Evolutionary conservation across 1,140 invertebrate genomes (phyloP).

Genomic region (Philaenus spumarius): DNA sequence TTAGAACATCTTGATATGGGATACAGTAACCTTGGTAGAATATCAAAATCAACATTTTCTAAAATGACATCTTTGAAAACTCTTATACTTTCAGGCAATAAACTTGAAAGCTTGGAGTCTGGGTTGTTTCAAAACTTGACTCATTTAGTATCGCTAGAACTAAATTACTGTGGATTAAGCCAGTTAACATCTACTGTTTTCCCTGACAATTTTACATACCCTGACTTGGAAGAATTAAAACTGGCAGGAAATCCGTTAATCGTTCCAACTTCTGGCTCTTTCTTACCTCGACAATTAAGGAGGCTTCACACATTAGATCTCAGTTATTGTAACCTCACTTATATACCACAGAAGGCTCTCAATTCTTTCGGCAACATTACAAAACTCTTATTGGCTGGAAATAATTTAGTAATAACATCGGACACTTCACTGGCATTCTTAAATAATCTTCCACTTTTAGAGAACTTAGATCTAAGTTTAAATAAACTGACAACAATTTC

Average conservation of each 20-base stretch:
- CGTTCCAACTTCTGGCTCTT: constrained; percentile 42
- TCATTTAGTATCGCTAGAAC: constrained; percentile 54
- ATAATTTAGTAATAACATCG: constrained; percentile 44
- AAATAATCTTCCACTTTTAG: constrained; percentile 48
- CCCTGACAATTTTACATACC: constrained; percentile 55
- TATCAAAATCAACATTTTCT: constrained; percentile 57
- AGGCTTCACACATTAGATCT: constrained; percentile 55
- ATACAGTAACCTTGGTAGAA: constrained; percentile 58
- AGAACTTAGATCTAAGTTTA: constrained; percentile 54
- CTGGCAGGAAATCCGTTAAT: constrained; percentile 59
- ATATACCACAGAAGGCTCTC: constrained; percentile 54
- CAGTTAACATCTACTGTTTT: constrained; percentile 56
- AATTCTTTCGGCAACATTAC: constrained; percentile 54
- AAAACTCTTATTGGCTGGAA: constrained; percentile 52
- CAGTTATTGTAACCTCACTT: constrained; percentile 54
- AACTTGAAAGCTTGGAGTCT: constrained; percentile 55
- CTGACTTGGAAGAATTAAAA: constrained; percentile 58
- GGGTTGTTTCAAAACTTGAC: constrained; percentile 62
- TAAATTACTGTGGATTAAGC: constrained; percentile 59
- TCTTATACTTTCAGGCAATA: constrained; percentile 60
- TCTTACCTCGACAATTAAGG: constrained; percentile 57
- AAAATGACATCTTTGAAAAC: constrained; percentile 60
- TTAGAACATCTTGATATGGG: constrained; percentile 66
- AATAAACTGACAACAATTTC: constrained; percentile 55
- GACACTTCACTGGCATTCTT: constrained; percentile 48